phyloP scores from a whole-genome alignment of 1,140 invertebrate genomes.

The Drosophila serrata region DNA sequence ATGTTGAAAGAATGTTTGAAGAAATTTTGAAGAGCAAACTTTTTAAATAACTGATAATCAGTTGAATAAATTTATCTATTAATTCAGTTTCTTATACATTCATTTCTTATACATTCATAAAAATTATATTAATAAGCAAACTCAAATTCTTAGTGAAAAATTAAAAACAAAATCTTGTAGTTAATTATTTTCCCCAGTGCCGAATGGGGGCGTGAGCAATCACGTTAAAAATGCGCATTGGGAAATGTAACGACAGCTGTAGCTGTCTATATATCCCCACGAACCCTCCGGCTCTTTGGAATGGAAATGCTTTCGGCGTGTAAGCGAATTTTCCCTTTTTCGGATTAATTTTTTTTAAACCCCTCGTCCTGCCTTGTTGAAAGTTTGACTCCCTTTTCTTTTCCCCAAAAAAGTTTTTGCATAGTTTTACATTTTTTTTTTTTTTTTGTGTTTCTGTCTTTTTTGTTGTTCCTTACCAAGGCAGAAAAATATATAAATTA shows the following conservation, averaged over 20 bases:
- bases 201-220: constrained; percentile 55
- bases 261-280: constrained; percentile 35
- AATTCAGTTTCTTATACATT: not conserved
- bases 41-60: not conserved
- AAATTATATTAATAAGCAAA: no score
- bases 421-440: constrained; percentile 76
- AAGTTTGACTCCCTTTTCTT: constrained; percentile 41
- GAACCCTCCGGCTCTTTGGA: not conserved
- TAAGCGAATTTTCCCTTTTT: constrained; percentile 47
- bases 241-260: constrained; percentile 77
- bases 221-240: constrained; percentile 71
- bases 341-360: constrained; percentile 59
- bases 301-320: constrained; percentile 43
- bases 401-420: constrained; percentile 63
- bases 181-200: not conserved
- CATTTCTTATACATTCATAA: no score
- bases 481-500: constrained; percentile 78
- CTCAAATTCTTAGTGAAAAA: not conserved
- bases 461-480: constrained; percentile 43
- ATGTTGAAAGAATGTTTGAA: no score
- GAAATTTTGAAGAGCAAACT: no score
- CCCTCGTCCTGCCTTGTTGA: constrained; percentile 31
- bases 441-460: constrained; percentile 2
- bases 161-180: not conserved
- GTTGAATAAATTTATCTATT: not conserved